These are phyloP conservation scores for Menidia menidia DNA, from an alignment of 2,797 vertebrate genomes.

Conservation along the genomic window DNA sequence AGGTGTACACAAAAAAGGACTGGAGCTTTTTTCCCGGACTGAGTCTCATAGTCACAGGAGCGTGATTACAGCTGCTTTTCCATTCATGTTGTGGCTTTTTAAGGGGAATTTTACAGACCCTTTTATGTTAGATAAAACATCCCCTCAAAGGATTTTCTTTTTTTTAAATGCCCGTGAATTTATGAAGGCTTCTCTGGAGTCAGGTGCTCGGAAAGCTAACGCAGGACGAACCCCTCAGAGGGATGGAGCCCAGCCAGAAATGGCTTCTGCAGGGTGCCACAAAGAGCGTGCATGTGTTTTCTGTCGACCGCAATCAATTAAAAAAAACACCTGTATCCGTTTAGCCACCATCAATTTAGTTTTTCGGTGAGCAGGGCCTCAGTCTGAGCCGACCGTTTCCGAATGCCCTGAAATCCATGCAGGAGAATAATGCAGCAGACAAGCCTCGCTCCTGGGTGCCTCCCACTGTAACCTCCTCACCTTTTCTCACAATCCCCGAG, in stretches of 20 bases:
- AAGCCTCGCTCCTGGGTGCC: slow-evolving; percentile 49
- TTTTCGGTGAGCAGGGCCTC: slow-evolving; percentile 6
- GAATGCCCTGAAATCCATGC: slow-evolving; percentile 11
- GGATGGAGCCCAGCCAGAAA: slow-evolving; percentile 50
- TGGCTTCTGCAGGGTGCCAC: slow-evolving; percentile 30
- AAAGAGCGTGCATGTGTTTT: slow-evolving; percentile 30
- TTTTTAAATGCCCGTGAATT: slow-evolving; percentile 62
- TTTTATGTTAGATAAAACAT: slow-evolving; percentile 74
- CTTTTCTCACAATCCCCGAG: slow-evolving; percentile 64
- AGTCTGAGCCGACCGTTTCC: not conserved
- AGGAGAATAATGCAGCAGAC: slow-evolving; percentile 7
- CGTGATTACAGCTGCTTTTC: slow-evolving; percentile 54
- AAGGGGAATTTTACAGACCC: slow-evolving; percentile 58
- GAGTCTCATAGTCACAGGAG: slow-evolving; percentile 56
- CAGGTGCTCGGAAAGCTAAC: slow-evolving; percentile 47
- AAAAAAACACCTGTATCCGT: slow-evolving; percentile 31
- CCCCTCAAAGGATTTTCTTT: slow-evolving; percentile 64
- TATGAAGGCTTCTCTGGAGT: slow-evolving; percentile 65
- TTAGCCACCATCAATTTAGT: slow-evolving; percentile 18
- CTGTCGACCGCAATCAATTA: slow-evolving; percentile 26
- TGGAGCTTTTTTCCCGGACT: slow-evolving; percentile 27
- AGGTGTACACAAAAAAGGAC: slow-evolving; percentile 50
- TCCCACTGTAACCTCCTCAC: slow-evolving; percentile 66
- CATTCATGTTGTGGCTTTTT: slow-evolving; percentile 50
- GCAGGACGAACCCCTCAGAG: slow-evolving; percentile 48